Evolutionary conservation across 1,140 invertebrate species (phyloP), one percentile per base, ranked within the genome.

Genomic region (Achatina immaculata): DNA sequence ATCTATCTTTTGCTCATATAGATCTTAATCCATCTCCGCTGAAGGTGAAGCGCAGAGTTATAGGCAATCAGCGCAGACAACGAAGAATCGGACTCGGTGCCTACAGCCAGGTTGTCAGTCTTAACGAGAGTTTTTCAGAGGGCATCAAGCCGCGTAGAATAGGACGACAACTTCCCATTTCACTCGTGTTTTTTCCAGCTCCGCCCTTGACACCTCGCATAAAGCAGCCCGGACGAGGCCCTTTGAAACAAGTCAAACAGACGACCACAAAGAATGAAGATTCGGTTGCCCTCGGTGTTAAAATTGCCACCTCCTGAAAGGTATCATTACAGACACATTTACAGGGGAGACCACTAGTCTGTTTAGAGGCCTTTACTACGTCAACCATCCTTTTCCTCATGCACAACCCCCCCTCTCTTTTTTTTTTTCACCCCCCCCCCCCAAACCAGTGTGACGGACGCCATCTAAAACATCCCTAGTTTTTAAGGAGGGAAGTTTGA

Each of bases 121-220:
- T 31, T n/a, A 31, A 4, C 6, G 58, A 62, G n/a, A 62, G 19
- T 62, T 28, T 62, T 62, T 62, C 58, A 62, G 31, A 28, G 58
- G 58, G 58, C 58, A 19, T 62, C 21, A 62, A 28, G 16, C 58
- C 58, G 31, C 31, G 58, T 1, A 62, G 58, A 62, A 28, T 14
- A 62, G 58, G 58, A 62, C n/a, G 58, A 62, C 58, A 62, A 62
- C 58, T 62, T 62, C n/a, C 58, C 58, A n/a, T 62, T 62, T 62
- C 58, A 62, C 6, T 62, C 58, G 1, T 62, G 28, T 62, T 62
- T 62, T 62, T 62, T 62, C 28, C 58, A 31, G 58, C 58, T 62
- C 58, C 58, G 28, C 58, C 58, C 58, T 62, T 62, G n/a, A 62
- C 58, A 62, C 58, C 58, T 6, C 58, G n/a, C 51, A 62, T 62